Evolutionary conservation across 2,888 invertebrate species (phyloP), one percentile per base, ranked within the genome.

Genomic region (Lomographa bimaculata): DNA sequence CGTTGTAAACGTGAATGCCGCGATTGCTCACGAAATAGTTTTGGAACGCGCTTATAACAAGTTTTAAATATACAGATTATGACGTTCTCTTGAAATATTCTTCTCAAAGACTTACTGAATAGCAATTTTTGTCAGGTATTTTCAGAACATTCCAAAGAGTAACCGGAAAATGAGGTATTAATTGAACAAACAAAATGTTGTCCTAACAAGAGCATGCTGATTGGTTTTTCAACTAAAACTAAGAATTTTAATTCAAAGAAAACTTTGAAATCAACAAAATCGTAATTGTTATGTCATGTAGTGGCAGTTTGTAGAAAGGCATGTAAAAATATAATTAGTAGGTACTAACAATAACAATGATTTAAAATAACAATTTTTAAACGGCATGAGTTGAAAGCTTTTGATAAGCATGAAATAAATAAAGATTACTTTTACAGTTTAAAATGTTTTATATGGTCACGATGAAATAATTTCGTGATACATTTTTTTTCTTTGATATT

Each of bases 371-470:
- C 54, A 41, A 32, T 41, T 56, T 48, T 47, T 54, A 46, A 41
- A 32, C 19, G 64, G 81, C 80, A 80, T 81, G 80, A 43, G 49
- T 46, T 43, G 61, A 47, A 50, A 60, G 65, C 69, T 73, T 71
- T 74, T 70, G 61, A 51, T 35, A 45, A 69, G 79, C 79, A 79
- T 79, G 27, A 10, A 7, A 12, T 14, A n/a, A n/a, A 14, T 25
- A 24, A 3, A 11, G 12, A 3, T 12, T n/a, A n/a, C n/a, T n/a
- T n/a, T n/a, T n/a, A n/a, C n/a, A n/a, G n/a, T n/a, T n/a, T n/a
- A n/a, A n/a, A n/a, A n/a, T n/a, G n/a, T n/a, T n/a, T n/a, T n/a
- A n/a, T n/a, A n/a, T n/a, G n/a, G n/a, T n/a, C n/a, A n/a, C n/a
- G n/a, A n/a, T n/a, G n/a, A n/a, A n/a, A n/a, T n/a, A n/a, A n/a